A percentile compares a stretch with the other conserved stretches of the same genome.
Conservation (phyloP, 2,888 invertebrate species). For the Hypercompe scribonia region DNA sequence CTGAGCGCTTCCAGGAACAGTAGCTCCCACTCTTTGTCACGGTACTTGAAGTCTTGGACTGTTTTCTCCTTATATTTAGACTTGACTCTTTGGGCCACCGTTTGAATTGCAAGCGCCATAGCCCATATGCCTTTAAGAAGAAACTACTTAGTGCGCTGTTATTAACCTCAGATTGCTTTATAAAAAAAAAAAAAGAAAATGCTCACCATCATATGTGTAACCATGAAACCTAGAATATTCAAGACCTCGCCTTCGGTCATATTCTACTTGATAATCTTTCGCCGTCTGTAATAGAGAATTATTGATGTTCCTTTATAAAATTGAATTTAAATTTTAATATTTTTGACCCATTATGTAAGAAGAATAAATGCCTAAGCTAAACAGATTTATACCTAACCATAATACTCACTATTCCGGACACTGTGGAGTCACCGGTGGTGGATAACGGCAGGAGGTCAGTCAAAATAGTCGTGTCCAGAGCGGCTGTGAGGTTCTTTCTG, state of each 20-base stretch:
- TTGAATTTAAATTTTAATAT: too few relatives aligned
- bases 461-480: constrained; percentile 95
- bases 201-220: constrained; percentile 97
- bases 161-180: not conserved
- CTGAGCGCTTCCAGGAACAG: constrained; percentile 95
- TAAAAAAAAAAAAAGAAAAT: not conserved
- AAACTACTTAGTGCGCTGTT: not conserved
- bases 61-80: constrained; percentile 91
- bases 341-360: not conserved
- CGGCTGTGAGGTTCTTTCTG: constrained; percentile 90
- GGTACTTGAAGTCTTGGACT: constrained; percentile 93
- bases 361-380: not conserved
- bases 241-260: constrained; percentile 91
- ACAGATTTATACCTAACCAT: not conserved
- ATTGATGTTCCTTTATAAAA: not conserved
- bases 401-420: constrained; percentile 94
- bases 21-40: constrained; percentile 95
- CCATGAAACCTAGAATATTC: constrained; percentile 98
- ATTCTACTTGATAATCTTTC: constrained; percentile 94
- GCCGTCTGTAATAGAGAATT: constrained; percentile 89
- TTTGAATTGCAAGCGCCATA: constrained; percentile 97
- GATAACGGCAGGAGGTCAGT: constrained; percentile 95
- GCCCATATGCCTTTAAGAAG: constrained; percentile 93
- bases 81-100: constrained; percentile 92
- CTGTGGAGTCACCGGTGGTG: constrained; percentile 94